A percentile compares a stretch with the other conserved stretches of the same genome.
These are phyloP conservation scores for Hyposmocoma kahamanoa DNA, from an alignment of 1,140 invertebrate genomes.

Conservation along the genomic window DNA sequence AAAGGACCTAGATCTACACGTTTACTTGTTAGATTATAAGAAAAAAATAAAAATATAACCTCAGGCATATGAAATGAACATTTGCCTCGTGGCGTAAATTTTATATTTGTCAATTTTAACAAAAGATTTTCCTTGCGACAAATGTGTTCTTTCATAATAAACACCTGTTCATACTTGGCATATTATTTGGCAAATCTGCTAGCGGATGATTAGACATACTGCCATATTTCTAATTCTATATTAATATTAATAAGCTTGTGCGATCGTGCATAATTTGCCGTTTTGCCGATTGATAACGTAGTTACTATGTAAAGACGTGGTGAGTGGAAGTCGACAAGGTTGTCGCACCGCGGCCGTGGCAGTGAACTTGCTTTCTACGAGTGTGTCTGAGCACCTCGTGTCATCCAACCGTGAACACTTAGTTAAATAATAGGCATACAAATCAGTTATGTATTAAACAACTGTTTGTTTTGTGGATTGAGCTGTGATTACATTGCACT, in stretches of 20 bases:
- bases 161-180: no score
- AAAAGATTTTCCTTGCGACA: no score
- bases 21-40: background rate
- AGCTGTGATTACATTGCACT: no score
- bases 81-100: no score
- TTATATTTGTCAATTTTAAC: no score
- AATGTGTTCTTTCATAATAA: no score
- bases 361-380: constrained; percentile 69
- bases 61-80: no score
- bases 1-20: background rate
- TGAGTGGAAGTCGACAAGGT: constrained; percentile 23
- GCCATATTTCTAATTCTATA: background rate
- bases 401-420: constrained; percentile 39
- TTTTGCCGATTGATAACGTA: background rate
- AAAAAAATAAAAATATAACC: background rate
- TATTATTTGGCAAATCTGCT: background rate
- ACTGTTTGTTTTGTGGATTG: no score
- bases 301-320: background rate
- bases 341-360: constrained; percentile 63
- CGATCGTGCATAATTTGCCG: background rate
- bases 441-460: no score
- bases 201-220: background rate
- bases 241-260: background rate
- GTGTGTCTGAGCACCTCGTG: constrained; percentile 25
- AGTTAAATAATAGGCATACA: constrained; percentile 28